Conservation (phyloP, 2,797 vertebrate species). For the Amblyopsis hoosieri region DNA sequence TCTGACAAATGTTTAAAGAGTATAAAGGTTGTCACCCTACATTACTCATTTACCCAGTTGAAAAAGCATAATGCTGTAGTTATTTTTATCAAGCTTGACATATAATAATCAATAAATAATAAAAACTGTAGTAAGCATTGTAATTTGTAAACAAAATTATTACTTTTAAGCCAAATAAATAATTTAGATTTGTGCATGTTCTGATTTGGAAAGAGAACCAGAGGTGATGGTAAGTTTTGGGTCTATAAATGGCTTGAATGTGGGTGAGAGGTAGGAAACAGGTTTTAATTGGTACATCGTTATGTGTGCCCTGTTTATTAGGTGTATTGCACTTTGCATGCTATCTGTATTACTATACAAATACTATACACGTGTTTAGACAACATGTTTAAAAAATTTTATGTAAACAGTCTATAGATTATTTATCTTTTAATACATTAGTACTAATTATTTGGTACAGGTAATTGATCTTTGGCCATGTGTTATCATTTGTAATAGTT, state of each 20-base stretch:
- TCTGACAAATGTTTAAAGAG: too few species aligned
- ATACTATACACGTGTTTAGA: too few species aligned
- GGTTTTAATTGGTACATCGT: slow-evolving; percentile 10
- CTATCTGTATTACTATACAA: background rate
- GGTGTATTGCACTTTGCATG: slow-evolving; percentile 43
- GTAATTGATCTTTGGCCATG: slow-evolving; percentile 14
- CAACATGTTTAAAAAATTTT: too few species aligned
- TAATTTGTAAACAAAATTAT: slow-evolving; percentile 67
- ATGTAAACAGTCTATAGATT: too few species aligned
- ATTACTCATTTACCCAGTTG: too few species aligned
- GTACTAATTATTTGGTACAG: background rate
- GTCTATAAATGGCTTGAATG: slow-evolving; percentile 64
- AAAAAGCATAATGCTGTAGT: too few species aligned
- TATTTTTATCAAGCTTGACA: background rate
- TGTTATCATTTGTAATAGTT: slow-evolving; percentile 36
- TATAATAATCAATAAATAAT: too few species aligned
- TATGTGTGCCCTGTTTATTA: slow-evolving; percentile 30
- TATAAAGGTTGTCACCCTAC: too few species aligned
- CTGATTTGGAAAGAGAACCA: slow-evolving; percentile 65
- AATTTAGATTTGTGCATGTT: slow-evolving; percentile 62
- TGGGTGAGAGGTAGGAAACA: slow-evolving; percentile 50
- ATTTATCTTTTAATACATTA: too few species aligned
- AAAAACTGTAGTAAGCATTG: slow-evolving; percentile 4
- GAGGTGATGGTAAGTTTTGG: slow-evolving; percentile 74
- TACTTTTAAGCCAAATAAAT: background rate